Base-by-base conservation (phyloP, 35 echinoderm and acorn worm genomes). In the Stichopus chloronotus region DNA sequence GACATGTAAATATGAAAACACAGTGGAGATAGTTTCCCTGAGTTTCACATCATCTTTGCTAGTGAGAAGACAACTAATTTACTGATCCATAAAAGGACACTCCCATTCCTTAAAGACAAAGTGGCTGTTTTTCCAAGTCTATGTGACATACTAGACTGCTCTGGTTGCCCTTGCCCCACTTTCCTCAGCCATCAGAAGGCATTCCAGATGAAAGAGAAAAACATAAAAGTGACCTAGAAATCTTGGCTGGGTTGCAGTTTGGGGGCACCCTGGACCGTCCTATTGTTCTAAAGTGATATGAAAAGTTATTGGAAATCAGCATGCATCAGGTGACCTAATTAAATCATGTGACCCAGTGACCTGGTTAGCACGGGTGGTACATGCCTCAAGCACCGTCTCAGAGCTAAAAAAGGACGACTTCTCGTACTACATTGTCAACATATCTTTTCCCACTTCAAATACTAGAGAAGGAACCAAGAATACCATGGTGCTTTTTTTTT, bases 251-350 rank as follows among this genome's bases (percentile, higher is more conserved):
- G 69, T 74, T 74, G 69, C 17, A 21, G 69, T 74, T 74, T n/a
- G 11, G 55, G 57, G 82, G 52, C 80, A 58, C 82, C 82, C 82
- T 53, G 82, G 82, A 55, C 58, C 82, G 17, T 21, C 17, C 55
- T 85, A 85, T 85, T 85, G 82, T 85, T 85, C 82, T 58, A 56
- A 85, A 85, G 82, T 85, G 82, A 85, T 85, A 85, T 85, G 55
- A 10, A 58, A 85, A 53, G 82, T 85, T 85, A 85, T 85, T 85
- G 58, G 55, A 58, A 85, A 85, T 58, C 82, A 85, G 82, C 82
- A 12, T 20, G 57, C 82, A 58, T 56, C 55, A 20, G 82, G 82
- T 85, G 82, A 85, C 82, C 82, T 85, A 85, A 85, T 85, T 85
- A 85, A 59, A 85, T 85, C 82, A 85, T 58, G 55, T 23, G 57